phyloP scores from a whole-genome alignment of 2,888 invertebrate species.

The Anthophora plumipes region DNA sequence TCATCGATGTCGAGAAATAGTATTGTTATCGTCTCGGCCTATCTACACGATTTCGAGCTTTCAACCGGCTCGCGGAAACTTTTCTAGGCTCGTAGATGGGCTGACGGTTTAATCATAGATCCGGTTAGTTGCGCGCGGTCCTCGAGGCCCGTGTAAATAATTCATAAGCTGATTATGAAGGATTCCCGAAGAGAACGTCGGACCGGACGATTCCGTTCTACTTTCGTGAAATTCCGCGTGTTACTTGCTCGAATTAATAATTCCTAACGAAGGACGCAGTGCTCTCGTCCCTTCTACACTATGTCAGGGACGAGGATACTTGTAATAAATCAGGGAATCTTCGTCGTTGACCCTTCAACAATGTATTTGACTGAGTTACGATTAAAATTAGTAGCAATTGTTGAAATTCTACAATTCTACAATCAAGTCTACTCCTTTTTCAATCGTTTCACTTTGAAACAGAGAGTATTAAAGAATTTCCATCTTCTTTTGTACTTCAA shows the following conservation, averaged over 20 bases:
- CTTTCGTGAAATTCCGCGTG: slow-evolving; percentile 24
- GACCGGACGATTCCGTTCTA: slow-evolving; percentile 19
- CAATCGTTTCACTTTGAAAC: too few relatives aligned
- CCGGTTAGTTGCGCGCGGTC: slow-evolving; percentile 30
- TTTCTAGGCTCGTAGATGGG: slow-evolving; percentile 1
- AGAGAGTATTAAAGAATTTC: too few relatives aligned
- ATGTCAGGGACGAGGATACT: slow-evolving; percentile 12
- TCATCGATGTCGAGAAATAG: background rate
- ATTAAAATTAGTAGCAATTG: too few relatives aligned
- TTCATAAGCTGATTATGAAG: slow-evolving; percentile 59
- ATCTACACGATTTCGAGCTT: background rate
- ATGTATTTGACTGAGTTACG: too few relatives aligned
- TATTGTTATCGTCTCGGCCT: background rate
- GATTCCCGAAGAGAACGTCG: slow-evolving; percentile 31
- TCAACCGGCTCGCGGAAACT: slow-evolving; percentile 6
- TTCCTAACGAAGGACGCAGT: background rate
- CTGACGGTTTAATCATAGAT: slow-evolving; percentile 37
- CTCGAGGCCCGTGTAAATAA: slow-evolving; percentile 39
- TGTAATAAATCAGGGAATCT: background rate
- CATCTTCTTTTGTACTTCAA: too few relatives aligned
- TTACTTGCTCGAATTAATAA: slow-evolving; percentile 31
- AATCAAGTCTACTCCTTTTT: too few relatives aligned
- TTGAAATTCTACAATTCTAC: too few relatives aligned
- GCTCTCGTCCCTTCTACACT: background rate
- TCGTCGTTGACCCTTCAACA: too few relatives aligned